Base-by-base conservation (phyloP, 2,113 vertebrate species). In the Corythoichthys intestinalis region DNA sequence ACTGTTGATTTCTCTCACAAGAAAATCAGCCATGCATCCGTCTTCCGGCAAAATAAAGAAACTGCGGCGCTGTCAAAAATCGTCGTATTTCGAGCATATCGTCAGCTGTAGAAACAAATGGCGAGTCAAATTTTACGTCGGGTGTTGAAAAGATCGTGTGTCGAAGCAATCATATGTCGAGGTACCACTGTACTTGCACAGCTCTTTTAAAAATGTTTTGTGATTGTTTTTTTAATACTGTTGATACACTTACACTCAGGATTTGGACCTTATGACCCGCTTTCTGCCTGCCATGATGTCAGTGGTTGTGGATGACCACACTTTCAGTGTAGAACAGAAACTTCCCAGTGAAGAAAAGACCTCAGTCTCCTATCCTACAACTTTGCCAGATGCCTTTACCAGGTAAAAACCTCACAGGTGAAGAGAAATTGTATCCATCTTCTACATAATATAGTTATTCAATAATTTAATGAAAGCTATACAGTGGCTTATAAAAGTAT, bases 251-350 rank as follows among this genome's bases (percentile, higher is more conserved):
- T 8, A 28, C 37, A 49, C 0, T 74, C 66, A 99, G 97, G 97
- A 99, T 71, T 70, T 89, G 7, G 97, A 98, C 72, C 79, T 99
- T 59, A 93, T 98, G 83, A 98, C 97, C 0, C 94, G 91, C 78
- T 99, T 99, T 86, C 88, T 99, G 73, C 97, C 97, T 0, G 91
- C 92, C 72, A 91, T 99, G 90, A 95, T 99, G 96, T 94, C 96
- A 2, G 94, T 99, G 2, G 94, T 98, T 82, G 96, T 98, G 65
- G 97, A 99, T 0, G 97, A 99, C 80, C 91, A 97, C 74, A 97
- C 93, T 0, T 98, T 94, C 91, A 96, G 80, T 0, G 94, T 98
- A 0, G 97, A 99, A 1, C 96, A 96, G 92, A 98, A 97, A 65
- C 93, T 99, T 41, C 97, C 48, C 52, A 92, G 91, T 0, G 97